Evolutionary conservation across 1,140 invertebrate genomes (phyloP).

Genomic region (Oreohelix idahoensis): DNA sequence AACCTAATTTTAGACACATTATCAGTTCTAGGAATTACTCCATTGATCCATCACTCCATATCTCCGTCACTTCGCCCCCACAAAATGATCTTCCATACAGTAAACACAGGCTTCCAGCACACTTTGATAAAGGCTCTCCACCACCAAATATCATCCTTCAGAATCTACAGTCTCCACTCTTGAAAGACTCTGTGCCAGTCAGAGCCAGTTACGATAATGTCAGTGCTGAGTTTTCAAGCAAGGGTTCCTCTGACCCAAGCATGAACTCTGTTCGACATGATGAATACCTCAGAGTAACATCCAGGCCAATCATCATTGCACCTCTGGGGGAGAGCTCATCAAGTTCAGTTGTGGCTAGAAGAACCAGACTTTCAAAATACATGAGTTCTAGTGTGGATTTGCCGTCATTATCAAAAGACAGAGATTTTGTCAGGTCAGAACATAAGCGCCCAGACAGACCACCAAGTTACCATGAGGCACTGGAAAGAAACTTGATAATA

Average conservation of each 20-base stretch:
- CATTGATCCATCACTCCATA: background rate
- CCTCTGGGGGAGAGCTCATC: background rate
- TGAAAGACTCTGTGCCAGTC: background rate
- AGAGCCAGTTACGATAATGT: background rate
- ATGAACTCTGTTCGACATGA: background rate
- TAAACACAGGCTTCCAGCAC: background rate
- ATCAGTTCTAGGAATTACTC: background rate
- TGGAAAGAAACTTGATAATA: conserved; percentile 62
- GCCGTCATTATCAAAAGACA: background rate
- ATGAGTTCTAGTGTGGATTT: background rate
- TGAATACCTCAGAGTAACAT: background rate
- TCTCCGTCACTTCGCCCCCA: background rate
- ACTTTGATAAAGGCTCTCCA: background rate
- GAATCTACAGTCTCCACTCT: background rate
- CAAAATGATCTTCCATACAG: background rate
- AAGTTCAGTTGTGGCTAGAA: background rate
- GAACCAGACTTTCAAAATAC: background rate
- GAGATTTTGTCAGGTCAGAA: background rate
- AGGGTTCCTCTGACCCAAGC: background rate
- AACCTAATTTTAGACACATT: background rate
- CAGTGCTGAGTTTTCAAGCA: background rate
- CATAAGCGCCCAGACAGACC: conserved; percentile 53
- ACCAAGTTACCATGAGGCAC: conserved; percentile 65
- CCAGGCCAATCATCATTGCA: background rate
- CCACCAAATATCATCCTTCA: conserved; percentile 2